Percentiles rank a stretch among this genome's conserved stretches.
Conservation (phyloP, 2,888 invertebrate species). For the Pomacea canaliculata region DNA sequence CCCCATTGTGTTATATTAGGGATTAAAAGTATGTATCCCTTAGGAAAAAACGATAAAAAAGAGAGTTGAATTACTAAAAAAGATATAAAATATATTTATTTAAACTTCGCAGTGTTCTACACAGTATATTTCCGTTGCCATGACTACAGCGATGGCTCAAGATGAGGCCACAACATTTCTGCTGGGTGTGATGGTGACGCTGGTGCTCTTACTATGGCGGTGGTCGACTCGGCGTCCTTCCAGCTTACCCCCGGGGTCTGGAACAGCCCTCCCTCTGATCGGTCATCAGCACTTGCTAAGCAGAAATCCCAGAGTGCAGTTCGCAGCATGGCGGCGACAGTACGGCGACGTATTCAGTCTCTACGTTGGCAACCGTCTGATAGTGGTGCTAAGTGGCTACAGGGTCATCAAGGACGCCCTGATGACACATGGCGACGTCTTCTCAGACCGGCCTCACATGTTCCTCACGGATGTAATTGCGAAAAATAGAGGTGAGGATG, state of each 20-base stretch:
- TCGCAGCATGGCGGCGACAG: conserved; percentile 10
- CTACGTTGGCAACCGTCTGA: conserved; percentile 19
- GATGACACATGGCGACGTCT: conserved; percentile 27
- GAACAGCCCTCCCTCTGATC: conserved; percentile 8
- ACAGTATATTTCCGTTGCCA: too few relatives aligned
- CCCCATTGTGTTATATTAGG: too few relatives aligned
- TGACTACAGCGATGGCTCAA: too few relatives aligned
- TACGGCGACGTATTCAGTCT: conserved; percentile 31
- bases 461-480: not conserved
- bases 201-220: not conserved
- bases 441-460: conserved; percentile 28
- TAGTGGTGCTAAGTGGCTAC: conserved; percentile 30
- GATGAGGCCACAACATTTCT: not conserved
- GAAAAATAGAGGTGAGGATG: not conserved
- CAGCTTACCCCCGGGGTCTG: conserved; percentile 23
- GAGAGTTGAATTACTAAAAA: too few relatives aligned
- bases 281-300: conserved; percentile 19
- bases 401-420: conserved; percentile 30
- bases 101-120: too few relatives aligned
- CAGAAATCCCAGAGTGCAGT: not conserved
- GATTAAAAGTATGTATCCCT: too few relatives aligned
- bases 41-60: too few relatives aligned
- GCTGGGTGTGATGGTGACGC: not conserved
- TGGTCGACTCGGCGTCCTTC: not conserved
- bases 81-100: too few relatives aligned